A percentile compares a stretch with the other conserved stretches of the same genome.
These are phyloP conservation scores for Tachysurus fulvidraco DNA, from an alignment of 2,113 vertebrate species.

Conservation along the genomic window DNA sequence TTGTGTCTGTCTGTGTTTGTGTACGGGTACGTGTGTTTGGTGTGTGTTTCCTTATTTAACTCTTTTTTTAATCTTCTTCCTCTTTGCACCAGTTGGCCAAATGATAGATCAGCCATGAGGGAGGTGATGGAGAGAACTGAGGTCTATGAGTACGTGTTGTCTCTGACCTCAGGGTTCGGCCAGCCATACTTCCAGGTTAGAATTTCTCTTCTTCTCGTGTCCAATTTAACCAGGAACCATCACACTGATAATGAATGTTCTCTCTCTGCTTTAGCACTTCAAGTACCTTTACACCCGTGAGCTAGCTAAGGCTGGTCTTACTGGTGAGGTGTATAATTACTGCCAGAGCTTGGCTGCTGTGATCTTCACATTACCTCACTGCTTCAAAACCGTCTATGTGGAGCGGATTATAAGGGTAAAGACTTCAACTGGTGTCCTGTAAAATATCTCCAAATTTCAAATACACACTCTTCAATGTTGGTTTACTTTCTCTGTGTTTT, in stretches of 20 bases:
- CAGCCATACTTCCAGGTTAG: not conserved
- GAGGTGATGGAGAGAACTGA: not conserved
- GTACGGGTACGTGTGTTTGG: not conserved
- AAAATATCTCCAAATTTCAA: not conserved
- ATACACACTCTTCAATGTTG: not conserved
- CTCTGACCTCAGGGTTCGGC: not conserved
- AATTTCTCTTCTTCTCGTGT: not conserved
- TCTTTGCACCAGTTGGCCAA: not conserved
- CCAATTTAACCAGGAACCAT: not conserved
- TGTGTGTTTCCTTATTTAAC: not conserved
- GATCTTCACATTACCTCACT: not conserved
- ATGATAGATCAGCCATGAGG: not conserved
- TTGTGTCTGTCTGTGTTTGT: not conserved
- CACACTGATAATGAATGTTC: not conserved
- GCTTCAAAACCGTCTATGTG: not conserved
- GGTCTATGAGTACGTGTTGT: conserved; percentile 14
- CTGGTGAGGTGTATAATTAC: not conserved
- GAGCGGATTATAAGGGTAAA: not conserved
- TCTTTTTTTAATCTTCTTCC: not conserved
- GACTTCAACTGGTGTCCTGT: not conserved
- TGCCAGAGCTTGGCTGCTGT: not conserved
- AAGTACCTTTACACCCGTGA: not conserved
- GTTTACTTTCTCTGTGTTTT: not conserved
- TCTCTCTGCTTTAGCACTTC: not conserved
- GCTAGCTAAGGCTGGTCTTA: not conserved